These are phyloP conservation scores for Toxostoma redivivum DNA, from an alignment of 2,113 vertebrate genomes.

Conservation along the genomic window DNA sequence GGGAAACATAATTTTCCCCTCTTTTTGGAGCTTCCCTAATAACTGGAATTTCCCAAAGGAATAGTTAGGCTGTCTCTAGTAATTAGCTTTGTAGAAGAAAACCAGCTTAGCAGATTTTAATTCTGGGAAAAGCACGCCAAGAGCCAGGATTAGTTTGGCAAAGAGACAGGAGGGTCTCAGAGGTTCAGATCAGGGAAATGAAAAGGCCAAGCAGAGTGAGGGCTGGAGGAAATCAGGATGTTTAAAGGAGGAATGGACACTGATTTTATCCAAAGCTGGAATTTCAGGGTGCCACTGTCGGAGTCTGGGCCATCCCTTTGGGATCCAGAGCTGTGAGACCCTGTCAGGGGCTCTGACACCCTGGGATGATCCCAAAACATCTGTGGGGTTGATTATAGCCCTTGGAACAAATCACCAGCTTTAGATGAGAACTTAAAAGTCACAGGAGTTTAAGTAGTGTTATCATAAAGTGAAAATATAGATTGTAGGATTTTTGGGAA, in stretches of 20 bases:
- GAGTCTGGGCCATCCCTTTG: no score
- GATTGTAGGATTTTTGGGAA: no score
- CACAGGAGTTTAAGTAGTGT: no score
- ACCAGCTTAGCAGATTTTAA: constrained; percentile 4
- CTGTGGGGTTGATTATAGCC: no score
- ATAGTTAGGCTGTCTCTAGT: neutral
- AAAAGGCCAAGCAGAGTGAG: neutral
- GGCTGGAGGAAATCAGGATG: neutral
- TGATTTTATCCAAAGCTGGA: neutral
- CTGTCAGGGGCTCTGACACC: no score
- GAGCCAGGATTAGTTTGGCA: neutral
- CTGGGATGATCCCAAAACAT: no score
- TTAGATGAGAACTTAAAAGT: no score
- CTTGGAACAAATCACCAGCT: no score
- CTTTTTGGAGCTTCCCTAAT: constrained; percentile 13
- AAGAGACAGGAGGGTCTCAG: neutral
- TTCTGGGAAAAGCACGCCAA: constrained; percentile 4
- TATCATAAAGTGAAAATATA: no score
- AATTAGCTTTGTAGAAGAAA: constrained; percentile 28
- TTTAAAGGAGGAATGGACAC: neutral
- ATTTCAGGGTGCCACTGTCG: neutral
- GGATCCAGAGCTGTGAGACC: no score
- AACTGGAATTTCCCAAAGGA: constrained; percentile 20
- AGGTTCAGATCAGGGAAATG: neutral
- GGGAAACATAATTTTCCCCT: constrained; percentile 28